Base-by-base conservation (phyloP, 2,113 vertebrate species). In the Macquaria ambigua region DNA sequence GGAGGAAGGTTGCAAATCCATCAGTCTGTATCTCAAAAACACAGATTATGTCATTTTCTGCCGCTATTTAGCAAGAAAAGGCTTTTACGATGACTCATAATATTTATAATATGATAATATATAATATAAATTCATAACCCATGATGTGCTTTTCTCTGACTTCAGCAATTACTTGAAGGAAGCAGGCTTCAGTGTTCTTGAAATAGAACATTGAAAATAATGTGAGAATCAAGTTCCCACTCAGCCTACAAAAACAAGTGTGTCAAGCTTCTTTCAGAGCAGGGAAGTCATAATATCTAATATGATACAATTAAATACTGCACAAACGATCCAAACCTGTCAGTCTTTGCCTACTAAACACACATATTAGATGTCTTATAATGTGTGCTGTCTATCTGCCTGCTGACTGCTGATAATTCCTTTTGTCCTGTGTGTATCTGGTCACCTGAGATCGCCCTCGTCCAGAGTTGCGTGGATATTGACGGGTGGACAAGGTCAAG, bases 401-500 rank as follows among this genome's bases (percentile, higher is more conserved):
- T 88, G 83, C 85, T 83, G 86, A 84, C 77, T 73, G 69, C 83
- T 84, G 84, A 89, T 83, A 68, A 77, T 46, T 81, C 52, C 55
- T 28, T 69, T 66, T 63, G 66, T 63, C 64, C 48, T 64, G 74
- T 75, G 66, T 78, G 46, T 56, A 74, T 81, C 68, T 77, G 79
- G 56, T 89, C 89, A 90, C 79, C 80, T 84, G 89, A 87, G 81
- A 81, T 91, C 82, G 31, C 71, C 88, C 66, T 88, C 43, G 21
- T 85, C 62, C 83, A 75, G 52, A 53, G 52, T 64, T 88, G 70
- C 16, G 77, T 78, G 79, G 76, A 67, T 90, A 87, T 84, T 89
- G 93, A 93, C 52, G 67, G 76, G 87, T 91, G 82, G 90, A 89
- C 93, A 95, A 96, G 95, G 95, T 95, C 93, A 94, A 93, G 86